A percentile compares a stretch with the other conserved stretches of the same genome.
These are phyloP conservation scores for Drosophila pandora DNA, from an alignment of 1,140 invertebrate genomes.

Conservation along the genomic window DNA sequence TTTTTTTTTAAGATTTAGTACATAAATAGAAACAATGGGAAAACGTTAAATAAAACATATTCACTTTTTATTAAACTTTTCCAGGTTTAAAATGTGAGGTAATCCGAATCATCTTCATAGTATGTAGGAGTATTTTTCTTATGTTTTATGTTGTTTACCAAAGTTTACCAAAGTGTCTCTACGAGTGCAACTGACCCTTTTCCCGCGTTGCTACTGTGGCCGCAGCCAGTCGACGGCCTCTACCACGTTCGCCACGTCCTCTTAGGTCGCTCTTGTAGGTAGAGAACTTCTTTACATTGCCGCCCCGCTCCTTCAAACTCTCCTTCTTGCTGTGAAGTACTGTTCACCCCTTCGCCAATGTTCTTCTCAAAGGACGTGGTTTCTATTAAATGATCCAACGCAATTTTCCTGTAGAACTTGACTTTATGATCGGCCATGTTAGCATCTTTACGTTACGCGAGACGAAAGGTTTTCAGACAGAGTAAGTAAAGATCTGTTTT, in stretches of 20 bases:
- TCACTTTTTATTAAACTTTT: neutral
- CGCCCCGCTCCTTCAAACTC: constrained; percentile 52
- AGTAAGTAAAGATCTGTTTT: constrained; percentile 87
- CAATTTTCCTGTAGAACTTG: constrained; percentile 69
- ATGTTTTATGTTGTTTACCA: no score
- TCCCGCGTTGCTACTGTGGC: constrained; percentile 10
- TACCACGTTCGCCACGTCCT: constrained; percentile 24
- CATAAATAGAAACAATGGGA: no score
- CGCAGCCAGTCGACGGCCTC: constrained; percentile 18
- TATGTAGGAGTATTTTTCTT: no score
- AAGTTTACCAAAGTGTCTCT: no score
- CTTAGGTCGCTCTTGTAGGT: constrained; percentile 12
- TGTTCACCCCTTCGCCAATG: constrained; percentile 51
- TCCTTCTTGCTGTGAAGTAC: constrained; percentile 40
- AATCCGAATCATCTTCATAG: constrained; percentile 24
- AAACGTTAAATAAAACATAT: neutral
- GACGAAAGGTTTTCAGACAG: constrained; percentile 72
- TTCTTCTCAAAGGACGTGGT: constrained; percentile 65
- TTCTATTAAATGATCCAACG: constrained; percentile 75
- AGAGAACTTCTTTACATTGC: constrained; percentile 9
- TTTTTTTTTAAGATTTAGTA: no score
- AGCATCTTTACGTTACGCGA: constrained; percentile 67
- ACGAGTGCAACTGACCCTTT: constrained; percentile 25
- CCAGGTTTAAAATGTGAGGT: constrained; percentile 5
- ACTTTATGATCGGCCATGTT: constrained; percentile 73